A percentile compares a stretch with the other conserved stretches of the same genome.
phyloP scores from a whole-genome alignment of 2,888 invertebrate genomes.

The Argyresthia goedartella region DNA sequence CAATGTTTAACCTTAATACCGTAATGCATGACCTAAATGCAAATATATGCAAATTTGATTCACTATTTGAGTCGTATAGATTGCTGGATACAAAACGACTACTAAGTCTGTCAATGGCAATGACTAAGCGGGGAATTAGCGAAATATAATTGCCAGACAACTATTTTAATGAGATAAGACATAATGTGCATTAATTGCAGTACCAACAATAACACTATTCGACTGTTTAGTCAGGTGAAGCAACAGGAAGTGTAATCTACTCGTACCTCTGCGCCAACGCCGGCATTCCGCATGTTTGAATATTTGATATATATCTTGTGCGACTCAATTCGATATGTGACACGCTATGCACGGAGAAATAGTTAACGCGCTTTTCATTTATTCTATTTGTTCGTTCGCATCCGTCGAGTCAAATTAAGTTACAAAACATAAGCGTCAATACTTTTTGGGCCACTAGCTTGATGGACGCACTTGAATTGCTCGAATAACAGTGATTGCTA shows the following conservation, averaged over 20 bases:
- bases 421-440: slow-evolving; percentile 49
- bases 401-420: slow-evolving; percentile 33
- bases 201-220: neutral
- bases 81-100: neutral
- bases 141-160: neutral
- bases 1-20: neutral
- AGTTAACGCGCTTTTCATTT: slow-evolving; percentile 19
- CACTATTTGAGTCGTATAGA: slow-evolving; percentile 1
- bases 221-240: neutral
- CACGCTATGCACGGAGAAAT: slow-evolving; percentile 10
- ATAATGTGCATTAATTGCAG: neutral
- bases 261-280: neutral
- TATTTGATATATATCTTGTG: slow-evolving; percentile 8
- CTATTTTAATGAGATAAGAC: slow-evolving; percentile 5
- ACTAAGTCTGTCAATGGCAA: neutral
- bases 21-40: neutral
- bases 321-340: slow-evolving; percentile 11
- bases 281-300: slow-evolving; percentile 12
- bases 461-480: slow-evolving; percentile 39
- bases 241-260: neutral
- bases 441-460: slow-evolving; percentile 28
- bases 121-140: slow-evolving; percentile 5
- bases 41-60: slow-evolving; percentile 5
- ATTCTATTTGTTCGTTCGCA: slow-evolving; percentile 19
- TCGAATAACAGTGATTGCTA: slow-evolving; percentile 42